Evolutionary conservation across 1,140 invertebrate genomes (phyloP), one percentile per base, ranked within the genome.

Genomic region (Aleiodes sp.): DNA sequence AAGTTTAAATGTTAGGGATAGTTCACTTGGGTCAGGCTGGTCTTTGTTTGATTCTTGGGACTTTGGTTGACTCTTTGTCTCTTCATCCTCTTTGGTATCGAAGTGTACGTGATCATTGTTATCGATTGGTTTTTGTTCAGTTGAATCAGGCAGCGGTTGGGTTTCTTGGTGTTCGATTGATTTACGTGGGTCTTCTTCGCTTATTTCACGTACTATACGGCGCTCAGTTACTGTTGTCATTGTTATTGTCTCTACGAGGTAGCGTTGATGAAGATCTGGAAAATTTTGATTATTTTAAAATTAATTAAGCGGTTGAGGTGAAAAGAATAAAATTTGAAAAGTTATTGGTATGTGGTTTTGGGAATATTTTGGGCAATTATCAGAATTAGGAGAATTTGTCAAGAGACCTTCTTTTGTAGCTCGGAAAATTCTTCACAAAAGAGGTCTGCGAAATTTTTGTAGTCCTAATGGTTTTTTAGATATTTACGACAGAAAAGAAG

Each of bases 191-290:
- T 65, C 78, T 28, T 81, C 81, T 41, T 81, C 79, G 71, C 82
- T 80, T 66, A 83, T 82, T 56, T 90, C 89, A 0, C 89, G 87
- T 2, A 91, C 87, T 59, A 90, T 89, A 28, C 90, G 86, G 41
- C 89, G 84, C 78, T 91, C 90, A 65, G 90, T 91, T 35, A 91
- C 90, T 56, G 90, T 91, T 68, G 90, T 91, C 88, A 91, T 91
- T 63, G 90, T 90, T 73, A 90, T 90, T 64, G 90, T 91, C 80
- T 92, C 90, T 75, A 92, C 88, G 76, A 92, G 88, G 78, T 90
- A 91, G 72, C 89, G 84, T 76, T 90, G 88, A 70, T 87, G 87
- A 46, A 77, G 19, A 59, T 86, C 83, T 84, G 67, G 2, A 68
- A 80, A 52, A n/a, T n/a, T n/a, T n/a, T n/a, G n/a, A n/a, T n/a